Evolutionary conservation across 2,113 vertebrate species (phyloP), one percentile per base, ranked within the genome.

Genomic region (Dasypus novemcinctus): DNA sequence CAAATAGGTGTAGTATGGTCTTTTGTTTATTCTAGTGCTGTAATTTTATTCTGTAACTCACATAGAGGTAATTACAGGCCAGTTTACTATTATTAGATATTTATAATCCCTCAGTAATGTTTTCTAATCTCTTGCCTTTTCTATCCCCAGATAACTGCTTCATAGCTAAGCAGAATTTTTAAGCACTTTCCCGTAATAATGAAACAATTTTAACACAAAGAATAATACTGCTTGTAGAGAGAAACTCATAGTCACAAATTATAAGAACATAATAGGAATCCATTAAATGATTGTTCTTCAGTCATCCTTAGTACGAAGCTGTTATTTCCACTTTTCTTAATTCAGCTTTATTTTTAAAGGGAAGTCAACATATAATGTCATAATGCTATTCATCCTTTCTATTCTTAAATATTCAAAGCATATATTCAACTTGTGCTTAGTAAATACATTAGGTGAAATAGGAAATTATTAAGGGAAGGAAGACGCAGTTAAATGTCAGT

Each of bases 71-170:
- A 98, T 98, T 97, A 95, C 15, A 95, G n/a, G 92, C 69, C 66
- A 89, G 25, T 95, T 95, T 87, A 18, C 1, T 87, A 90, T 92
- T 98, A 97, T 68, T 95, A 97, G 81, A 87, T 97, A 95, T 95
- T 97, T 97, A 96, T 98, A 98, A 98, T 97, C 76, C 80, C 10
- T 81, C 5, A 33, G 10, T 96, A 97, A 97, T 96, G 85, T 94
- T 91, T 87, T 93, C 54, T 98, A 98, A 98, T 97, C 96, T 97
- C 63, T 97, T 38, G 10, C 1, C 75, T 96, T 96, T 84, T 57
- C 75, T 84, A 91, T 97, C 49, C 88, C 76, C 49, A 90, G 90
- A 95, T 94, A 97, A 96, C 52, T 52, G 52, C 72, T 66, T 95
- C 14, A 41, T 18, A 82, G 64, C 21, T 97, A 86, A 97, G 90